Base-by-base conservation (phyloP, 2,113 vertebrate genomes). In the Prietella phreatophila region DNA sequence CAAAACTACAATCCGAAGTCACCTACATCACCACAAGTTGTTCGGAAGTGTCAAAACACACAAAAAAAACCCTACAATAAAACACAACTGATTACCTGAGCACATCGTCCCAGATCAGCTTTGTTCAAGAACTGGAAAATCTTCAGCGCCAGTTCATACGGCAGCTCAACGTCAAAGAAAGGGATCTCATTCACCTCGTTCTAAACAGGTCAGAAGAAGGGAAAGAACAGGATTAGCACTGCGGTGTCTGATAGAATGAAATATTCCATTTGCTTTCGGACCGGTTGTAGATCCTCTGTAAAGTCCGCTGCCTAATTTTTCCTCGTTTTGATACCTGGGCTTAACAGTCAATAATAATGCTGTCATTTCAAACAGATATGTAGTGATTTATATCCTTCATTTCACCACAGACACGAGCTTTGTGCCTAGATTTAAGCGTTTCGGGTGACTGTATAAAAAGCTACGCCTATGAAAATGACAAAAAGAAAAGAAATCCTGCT, bases 151-250 rank as follows among this genome's bases (percentile, higher is more conserved):
- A 99, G 93, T 91, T 99, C 98, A 1, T 99, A 99, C 0, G 98
- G 98, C 88, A 99, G 90, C 47, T 98, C 97, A 11, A 97, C 89
- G 58, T 99, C 98, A 85, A 99, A 99, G 92, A 99, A 99, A 15
- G 98, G 97, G 91, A 99, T 96, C 85, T 99, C 97, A 80, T 97
- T 97, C 92, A 97, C 96, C 93, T 99, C 98, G 93, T 99, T 98
- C 98, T 99, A 95, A 55, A 71, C 13, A 60, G 13, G 58, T 58
- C 30, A 73, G 19, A 36, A 71, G 55, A 42, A 47, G 50, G 20
- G 10, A 69, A 8, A n/a, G 13, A 50, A 22, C 7, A 13, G 36
- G 33, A 22, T 36, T 22, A 42, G 36, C 9, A 75, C 20, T 39
- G 73, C 22, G 10, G 67, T 69, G 67, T 69, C 67, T 69, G 2